phyloP scores from a whole-genome alignment of 2,113 vertebrate genomes.

The Dipodomys ordii region DNA sequence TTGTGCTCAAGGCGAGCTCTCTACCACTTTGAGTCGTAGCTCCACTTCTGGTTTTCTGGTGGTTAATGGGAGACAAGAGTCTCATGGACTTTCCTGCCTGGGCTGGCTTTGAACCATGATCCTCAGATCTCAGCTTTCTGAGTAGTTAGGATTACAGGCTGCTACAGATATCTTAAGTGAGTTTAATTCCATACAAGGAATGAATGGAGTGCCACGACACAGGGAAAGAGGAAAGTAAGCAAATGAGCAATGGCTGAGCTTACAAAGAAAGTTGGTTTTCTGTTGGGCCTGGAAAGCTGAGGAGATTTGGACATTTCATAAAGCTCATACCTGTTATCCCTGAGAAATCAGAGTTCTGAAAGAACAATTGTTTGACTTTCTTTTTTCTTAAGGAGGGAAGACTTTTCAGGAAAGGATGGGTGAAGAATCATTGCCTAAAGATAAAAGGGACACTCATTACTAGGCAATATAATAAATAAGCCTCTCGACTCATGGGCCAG shows the following conservation, averaged over 20 bases:
- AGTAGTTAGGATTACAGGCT: no score
- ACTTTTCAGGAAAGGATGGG: background rate
- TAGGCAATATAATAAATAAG: background rate
- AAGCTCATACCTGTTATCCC: background rate
- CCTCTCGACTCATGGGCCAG: background rate
- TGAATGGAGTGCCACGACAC: background rate
- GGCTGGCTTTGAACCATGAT: no score
- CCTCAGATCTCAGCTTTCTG: no score
- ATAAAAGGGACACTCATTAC: background rate
- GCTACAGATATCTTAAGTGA: background rate
- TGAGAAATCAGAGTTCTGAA: background rate
- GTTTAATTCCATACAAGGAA: background rate
- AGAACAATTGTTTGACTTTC: background rate
- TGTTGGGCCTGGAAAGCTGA: background rate
- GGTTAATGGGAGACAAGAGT: no score
- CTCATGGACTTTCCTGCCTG: no score
- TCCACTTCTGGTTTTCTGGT: no score
- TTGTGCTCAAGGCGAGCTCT: no score
- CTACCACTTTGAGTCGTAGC: no score
- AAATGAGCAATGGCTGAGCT: background rate
- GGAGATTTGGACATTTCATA: background rate
- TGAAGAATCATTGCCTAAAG: constrained; percentile 23
- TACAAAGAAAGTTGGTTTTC: background rate
- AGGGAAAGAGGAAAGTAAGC: background rate
- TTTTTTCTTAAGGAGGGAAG: background rate